Conservation (phyloP, 2,797 vertebrate genomes). For the Brachyrhaphis roseni region DNA sequence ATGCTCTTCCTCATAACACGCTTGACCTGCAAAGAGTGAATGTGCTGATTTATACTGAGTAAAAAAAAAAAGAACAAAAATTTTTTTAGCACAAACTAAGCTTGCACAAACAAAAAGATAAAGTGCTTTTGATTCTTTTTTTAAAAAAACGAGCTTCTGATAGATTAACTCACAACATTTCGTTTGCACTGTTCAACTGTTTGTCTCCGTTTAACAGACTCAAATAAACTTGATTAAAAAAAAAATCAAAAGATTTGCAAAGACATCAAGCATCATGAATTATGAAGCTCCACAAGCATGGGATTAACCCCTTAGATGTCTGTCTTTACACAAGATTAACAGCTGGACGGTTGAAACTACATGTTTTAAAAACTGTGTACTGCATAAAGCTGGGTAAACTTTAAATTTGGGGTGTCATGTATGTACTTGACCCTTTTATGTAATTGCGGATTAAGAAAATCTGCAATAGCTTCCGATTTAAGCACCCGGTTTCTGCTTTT, state of each 20-base stretch:
- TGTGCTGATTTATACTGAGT: background rate
- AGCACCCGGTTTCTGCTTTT: too few species aligned
- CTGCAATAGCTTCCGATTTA: background rate
- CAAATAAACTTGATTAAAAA: too few species aligned
- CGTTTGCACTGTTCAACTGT: background rate
- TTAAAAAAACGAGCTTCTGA: background rate
- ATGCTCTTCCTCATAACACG: constrained; percentile 40
- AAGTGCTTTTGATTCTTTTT: background rate
- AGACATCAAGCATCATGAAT: background rate
- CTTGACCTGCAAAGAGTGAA: constrained; percentile 11
- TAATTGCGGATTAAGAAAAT: background rate
- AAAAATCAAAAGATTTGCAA: background rate
- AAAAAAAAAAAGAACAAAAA: background rate
- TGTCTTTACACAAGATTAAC: background rate
- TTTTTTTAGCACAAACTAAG: background rate
- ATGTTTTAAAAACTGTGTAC: background rate
- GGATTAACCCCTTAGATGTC: background rate
- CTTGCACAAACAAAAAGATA: background rate
- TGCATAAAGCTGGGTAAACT: background rate
- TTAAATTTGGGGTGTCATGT: background rate
- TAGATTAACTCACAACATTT: background rate
- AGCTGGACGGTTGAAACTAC: background rate
- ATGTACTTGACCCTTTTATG: background rate
- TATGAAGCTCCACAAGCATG: background rate
- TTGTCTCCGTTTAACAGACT: background rate